Evolutionary conservation across 2,888 invertebrate species (phyloP).

Genomic region (Lithosia quadra): DNA sequence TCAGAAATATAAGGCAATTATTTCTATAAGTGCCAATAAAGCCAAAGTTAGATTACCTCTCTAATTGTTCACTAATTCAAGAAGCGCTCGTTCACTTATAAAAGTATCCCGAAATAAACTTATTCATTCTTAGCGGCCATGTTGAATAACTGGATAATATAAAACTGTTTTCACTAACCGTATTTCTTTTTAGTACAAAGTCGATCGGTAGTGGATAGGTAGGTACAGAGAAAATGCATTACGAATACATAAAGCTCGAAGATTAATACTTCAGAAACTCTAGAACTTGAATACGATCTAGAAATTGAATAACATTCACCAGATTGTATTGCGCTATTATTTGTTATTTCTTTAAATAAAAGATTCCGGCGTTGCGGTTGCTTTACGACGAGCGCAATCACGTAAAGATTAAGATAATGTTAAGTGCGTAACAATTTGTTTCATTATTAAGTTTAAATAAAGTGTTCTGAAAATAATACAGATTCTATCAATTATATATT

Average conservation of each 20-base stretch:
- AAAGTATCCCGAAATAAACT: not conserved
- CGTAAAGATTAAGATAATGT: not conserved
- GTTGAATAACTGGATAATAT: not conserved
- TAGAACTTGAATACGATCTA: not conserved
- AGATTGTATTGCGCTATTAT: not conserved
- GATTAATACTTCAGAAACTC: not conserved
- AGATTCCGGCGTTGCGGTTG: not conserved
- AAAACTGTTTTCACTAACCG: not conserved
- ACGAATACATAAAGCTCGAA: not conserved
- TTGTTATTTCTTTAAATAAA: not conserved
- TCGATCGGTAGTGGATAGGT: not conserved
- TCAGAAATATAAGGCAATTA: not conserved
- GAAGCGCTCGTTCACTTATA: not conserved
- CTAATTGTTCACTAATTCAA: not conserved
- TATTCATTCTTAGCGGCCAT: not conserved
- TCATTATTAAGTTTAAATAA: too few species aligned
- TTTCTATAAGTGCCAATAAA: not conserved
- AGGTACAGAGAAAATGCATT: constrained; percentile 7
- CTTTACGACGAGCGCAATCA: not conserved
- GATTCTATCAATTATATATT: too few species aligned
- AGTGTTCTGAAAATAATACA: too few species aligned
- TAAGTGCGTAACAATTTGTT: too few species aligned
- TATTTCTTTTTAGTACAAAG: not conserved
- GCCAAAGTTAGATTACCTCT: not conserved
- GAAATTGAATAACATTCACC: not conserved